Conservation (phyloP, 2,888 invertebrate species). For the Timema cristinae region DNA sequence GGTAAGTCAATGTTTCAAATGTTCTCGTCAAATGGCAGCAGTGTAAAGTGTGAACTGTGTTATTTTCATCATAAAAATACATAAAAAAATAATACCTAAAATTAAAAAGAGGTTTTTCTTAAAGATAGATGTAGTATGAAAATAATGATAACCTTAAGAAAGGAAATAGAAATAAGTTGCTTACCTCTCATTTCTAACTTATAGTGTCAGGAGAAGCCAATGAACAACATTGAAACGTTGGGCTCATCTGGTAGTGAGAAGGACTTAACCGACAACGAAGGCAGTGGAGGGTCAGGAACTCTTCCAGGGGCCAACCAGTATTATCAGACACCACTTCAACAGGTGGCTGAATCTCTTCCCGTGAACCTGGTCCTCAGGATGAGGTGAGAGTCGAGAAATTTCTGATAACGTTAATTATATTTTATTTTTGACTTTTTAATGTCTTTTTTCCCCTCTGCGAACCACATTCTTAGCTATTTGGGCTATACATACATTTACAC, state of each 20-base stretch:
- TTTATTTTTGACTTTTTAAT: not conserved
- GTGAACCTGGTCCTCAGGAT: conserved; percentile 79
- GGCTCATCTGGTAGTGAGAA: conserved; percentile 45
- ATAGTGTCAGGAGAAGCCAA: conserved; percentile 40
- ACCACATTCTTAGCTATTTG: not conserved
- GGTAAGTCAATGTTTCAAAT: no score
- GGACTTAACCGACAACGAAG: conserved; percentile 42
- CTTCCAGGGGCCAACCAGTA: not conserved
- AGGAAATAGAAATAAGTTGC: no score
- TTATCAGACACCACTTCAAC: conserved; percentile 3
- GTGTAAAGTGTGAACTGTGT: no score
- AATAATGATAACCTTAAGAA: no score
- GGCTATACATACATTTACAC: no score
- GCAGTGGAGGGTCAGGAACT: conserved; percentile 39
- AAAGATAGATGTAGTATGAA: no score
- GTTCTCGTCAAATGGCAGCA: no score
- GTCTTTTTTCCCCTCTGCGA: conserved; percentile 13
- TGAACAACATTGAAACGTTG: conserved; percentile 47
- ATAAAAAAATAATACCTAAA: not conserved
- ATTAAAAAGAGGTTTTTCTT: not conserved
- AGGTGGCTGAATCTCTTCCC: conserved; percentile 20
- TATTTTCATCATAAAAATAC: not conserved
- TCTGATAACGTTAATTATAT: not conserved
- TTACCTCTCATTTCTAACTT: no score
- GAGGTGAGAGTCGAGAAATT: conserved; percentile 53